Evolutionary conservation across 1,140 invertebrate genomes (phyloP).

Genomic region (Drosophila virilis): DNA sequence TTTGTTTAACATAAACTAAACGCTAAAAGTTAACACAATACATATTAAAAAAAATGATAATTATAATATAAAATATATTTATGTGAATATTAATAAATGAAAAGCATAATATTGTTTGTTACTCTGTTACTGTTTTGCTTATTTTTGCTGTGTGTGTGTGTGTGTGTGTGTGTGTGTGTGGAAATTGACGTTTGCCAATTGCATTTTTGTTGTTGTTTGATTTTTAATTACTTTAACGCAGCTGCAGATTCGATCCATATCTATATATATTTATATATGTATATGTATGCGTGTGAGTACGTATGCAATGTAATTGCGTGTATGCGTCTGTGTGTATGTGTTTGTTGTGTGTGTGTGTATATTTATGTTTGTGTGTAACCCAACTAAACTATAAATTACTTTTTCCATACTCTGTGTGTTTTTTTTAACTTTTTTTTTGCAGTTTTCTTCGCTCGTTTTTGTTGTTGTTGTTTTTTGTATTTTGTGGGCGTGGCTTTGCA

Average conservation of each 20-base stretch:
- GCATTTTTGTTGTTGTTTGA: constrained; percentile 12
- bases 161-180: constrained; percentile 21
- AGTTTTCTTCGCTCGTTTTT: constrained; percentile 16
- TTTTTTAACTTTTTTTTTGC: constrained; percentile 24
- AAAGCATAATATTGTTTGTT: constrained; percentile 49
- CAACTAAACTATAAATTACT: constrained; percentile 34
- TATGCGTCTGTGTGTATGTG: background rate
- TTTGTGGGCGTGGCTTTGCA: background rate
- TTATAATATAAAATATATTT: constrained; percentile 50
- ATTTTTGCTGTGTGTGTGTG: constrained; percentile 35
- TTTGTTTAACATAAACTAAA: constrained; percentile 52
- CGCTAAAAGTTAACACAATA: constrained; percentile 57
- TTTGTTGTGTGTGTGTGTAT: constrained; percentile 9
- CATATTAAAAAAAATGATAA: constrained; percentile 57
- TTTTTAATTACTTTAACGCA: constrained; percentile 43
- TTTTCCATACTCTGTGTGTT: constrained; percentile 19
- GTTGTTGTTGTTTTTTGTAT: constrained; percentile 3
- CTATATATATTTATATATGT: constrained; percentile 20
- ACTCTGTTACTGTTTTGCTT: constrained; percentile 17
- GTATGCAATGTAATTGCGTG: background rate
- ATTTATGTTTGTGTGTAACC: constrained; percentile 24
- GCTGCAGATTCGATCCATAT: constrained; percentile 42
- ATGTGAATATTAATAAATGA: constrained; percentile 58
- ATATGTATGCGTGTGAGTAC: constrained; percentile 22
- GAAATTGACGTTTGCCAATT: constrained; percentile 45